Conservation (phyloP, 2,888 invertebrate species). For the Neoascia interrupta region DNA sequence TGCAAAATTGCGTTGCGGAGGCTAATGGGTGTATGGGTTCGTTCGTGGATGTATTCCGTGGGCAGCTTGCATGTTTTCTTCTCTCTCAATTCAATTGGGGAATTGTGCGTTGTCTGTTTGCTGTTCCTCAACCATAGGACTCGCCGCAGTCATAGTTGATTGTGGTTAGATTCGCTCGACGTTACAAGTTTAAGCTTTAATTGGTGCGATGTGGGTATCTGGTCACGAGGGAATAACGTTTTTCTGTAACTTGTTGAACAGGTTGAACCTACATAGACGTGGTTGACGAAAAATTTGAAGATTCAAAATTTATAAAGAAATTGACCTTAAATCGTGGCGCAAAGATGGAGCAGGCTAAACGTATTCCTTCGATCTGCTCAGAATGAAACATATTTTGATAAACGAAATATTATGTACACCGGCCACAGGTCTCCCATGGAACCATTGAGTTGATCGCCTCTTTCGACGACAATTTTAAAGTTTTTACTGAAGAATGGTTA, state of each 20-base stretch:
- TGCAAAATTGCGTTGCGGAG: slow-evolving; percentile 45
- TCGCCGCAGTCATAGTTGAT: slow-evolving; percentile 9
- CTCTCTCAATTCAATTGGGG: slow-evolving; percentile 64
- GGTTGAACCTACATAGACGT: too few relatives aligned
- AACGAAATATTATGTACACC: too few relatives aligned
- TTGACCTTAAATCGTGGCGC: too few relatives aligned
- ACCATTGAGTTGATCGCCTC: too few relatives aligned
- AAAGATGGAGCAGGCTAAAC: too few relatives aligned
- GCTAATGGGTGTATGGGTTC: slow-evolving; percentile 22
- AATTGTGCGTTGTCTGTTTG: slow-evolving; percentile 34
- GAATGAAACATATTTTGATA: too few relatives aligned
- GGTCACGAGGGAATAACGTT: not conserved
- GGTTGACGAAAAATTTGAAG: too few relatives aligned
- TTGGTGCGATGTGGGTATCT: slow-evolving; percentile 26
- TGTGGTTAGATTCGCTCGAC: slow-evolving; percentile 36
- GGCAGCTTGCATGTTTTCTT: slow-evolving; percentile 23
- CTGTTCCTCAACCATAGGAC: slow-evolving; percentile 12
- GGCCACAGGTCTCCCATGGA: too few relatives aligned
- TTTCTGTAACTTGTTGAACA: slow-evolving; percentile 22
- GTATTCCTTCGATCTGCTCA: too few relatives aligned
- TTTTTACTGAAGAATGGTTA: too few relatives aligned
- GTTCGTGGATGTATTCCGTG: slow-evolving; percentile 30
- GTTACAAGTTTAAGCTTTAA: slow-evolving; percentile 44
- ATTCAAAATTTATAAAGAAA: too few relatives aligned
- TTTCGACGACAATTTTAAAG: too few relatives aligned